Evolutionary conservation across 2,113 vertebrate genomes (phyloP).

Genomic region (Leptobrachium leishanense): DNA sequence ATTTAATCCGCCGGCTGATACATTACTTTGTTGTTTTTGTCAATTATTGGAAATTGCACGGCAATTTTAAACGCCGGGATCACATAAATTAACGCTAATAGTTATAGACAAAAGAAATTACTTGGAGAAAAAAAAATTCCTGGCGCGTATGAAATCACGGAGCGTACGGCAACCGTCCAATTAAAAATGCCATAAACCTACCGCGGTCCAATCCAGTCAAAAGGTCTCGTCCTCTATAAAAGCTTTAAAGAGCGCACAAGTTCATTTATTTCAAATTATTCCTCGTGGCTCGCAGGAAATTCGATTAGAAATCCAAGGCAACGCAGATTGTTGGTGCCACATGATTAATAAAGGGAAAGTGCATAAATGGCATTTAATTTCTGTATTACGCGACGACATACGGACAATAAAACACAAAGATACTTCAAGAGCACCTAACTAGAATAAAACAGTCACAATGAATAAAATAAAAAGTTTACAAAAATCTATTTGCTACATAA

Average conservation of each 20-base stretch:
- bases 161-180: slow-evolving; percentile 12
- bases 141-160: background rate
- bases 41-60: background rate
- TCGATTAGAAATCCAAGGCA: slow-evolving; percentile 33
- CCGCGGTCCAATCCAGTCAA: slow-evolving; percentile 16
- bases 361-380: background rate
- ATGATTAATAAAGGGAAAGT: slow-evolving; percentile 32
- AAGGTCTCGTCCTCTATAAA: slow-evolving; percentile 39
- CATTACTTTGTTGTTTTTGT: background rate
- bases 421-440: too few species aligned
- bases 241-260: slow-evolving; percentile 22
- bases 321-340: slow-evolving; percentile 15
- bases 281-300: slow-evolving; percentile 23
- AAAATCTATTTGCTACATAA: too few species aligned
- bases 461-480: too few species aligned
- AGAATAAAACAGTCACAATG: too few species aligned
- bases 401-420: too few species aligned
- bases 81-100: slow-evolving; percentile 11
- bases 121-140: background rate
- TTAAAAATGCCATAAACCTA: slow-evolving; percentile 21
- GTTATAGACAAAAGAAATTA: slow-evolving; percentile 18
- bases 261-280: slow-evolving; percentile 39
- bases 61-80: background rate
- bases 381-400: background rate
- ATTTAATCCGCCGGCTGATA: background rate